A percentile compares a stretch with the other conserved stretches of the same genome.
phyloP scores from a whole-genome alignment of 2,888 invertebrate species.

The Aphodius granarius region DNA sequence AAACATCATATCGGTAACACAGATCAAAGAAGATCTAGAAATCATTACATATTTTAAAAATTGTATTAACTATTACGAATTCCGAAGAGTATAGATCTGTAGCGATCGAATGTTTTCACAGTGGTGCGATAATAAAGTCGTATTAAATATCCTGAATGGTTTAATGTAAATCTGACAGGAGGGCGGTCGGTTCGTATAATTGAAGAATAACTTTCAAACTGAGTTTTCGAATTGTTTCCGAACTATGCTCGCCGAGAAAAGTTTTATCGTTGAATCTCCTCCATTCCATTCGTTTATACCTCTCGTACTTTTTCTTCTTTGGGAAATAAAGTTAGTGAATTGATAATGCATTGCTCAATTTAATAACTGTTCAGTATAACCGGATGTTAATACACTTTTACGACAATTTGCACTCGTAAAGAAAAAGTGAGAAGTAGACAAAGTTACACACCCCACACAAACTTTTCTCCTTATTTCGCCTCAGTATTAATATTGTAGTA shows the following conservation, averaged over 20 bases:
- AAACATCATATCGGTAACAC: too few species aligned
- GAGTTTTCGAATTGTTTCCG: not conserved
- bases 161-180: not conserved
- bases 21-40: too few species aligned
- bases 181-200: not conserved
- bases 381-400: too few species aligned
- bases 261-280: not conserved
- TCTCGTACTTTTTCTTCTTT: not conserved
- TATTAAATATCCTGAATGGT: not conserved
- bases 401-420: too few species aligned
- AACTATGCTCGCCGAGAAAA: not conserved
- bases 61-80: too few species aligned
- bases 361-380: not conserved
- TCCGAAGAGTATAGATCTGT: too few species aligned
- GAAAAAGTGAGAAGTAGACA: too few species aligned
- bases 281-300: not conserved
- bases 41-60: too few species aligned
- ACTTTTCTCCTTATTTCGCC: slow-evolving; percentile 20
- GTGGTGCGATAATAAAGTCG: not conserved
- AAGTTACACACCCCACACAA: slow-evolving; percentile 7
- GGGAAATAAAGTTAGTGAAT: not conserved
- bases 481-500: slow-evolving; percentile 20
- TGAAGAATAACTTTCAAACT: not conserved
- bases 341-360: not conserved
- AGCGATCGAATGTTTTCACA: not conserved